Evolutionary conservation across 2,888 invertebrate genomes (phyloP), one percentile per base, ranked within the genome.

Genomic region (Podotricha telesiphe): DNA sequence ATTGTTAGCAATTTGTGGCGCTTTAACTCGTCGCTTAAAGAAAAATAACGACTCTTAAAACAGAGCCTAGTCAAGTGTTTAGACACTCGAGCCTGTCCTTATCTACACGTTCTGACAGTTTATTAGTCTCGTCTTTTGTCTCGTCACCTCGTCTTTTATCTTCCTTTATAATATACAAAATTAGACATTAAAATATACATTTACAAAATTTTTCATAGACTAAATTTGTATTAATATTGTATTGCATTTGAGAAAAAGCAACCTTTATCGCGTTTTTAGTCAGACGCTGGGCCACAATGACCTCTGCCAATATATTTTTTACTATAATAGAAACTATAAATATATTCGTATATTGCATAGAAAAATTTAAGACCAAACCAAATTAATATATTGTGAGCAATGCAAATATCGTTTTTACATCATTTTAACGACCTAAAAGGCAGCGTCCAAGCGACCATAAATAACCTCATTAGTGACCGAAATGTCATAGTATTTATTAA

Each of bases 381-480:
- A 62, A 19, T 48, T 62, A 17, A 34, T 28, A 17, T 17, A 2
- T 28, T 34, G 17, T 34, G 19, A 48, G 28, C 34, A 62, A 62
- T 62, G 34, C 34, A 62, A 62, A 62, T 48, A 62, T 62, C 28
- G 13, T 48, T 34, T 62, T 62, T 48, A 48, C 13, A 47, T 61
- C 11, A 34, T 28, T 45, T 28, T 10, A 11, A 28, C 8, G 48
- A 28, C 62, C 62, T 48, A 47, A 5, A 28, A 28, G 6, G 28
- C 19, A 4, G 15, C 34, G 45, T 48, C 13, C 13, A 62, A 19
- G 28, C n/a, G 45, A 48, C 59, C 47, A 48, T 48, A 62, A 62
- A 62, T 48, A 62, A 62, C 28, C 48, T 62, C 62, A 62, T 47
- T 62, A 62, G 48, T 62, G 34, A 48, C 15, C 62, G n/a, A 62